phyloP scores from a whole-genome alignment of 2,888 invertebrate genomes.

The Monopis laevigella region DNA sequence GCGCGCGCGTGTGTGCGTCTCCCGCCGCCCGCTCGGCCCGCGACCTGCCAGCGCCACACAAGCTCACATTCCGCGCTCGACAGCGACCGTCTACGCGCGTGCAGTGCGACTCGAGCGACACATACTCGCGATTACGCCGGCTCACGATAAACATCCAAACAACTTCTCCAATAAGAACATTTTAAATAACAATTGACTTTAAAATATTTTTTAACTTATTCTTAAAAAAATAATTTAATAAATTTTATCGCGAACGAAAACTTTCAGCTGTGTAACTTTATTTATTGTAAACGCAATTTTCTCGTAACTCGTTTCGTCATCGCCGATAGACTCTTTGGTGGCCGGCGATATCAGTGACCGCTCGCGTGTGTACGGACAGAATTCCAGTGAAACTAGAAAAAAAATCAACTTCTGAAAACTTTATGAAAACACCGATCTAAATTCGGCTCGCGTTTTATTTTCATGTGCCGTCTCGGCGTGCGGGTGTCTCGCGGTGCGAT shows the following conservation, averaged over 20 bases:
- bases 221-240: not conserved
- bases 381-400: too few relatives aligned
- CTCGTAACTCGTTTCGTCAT: too few relatives aligned
- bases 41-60: constrained; percentile 30
- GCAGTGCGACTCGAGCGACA: constrained; percentile 15
- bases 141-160: not conserved
- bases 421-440: constrained; percentile 29
- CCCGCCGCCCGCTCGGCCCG: constrained; percentile 38
- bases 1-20: constrained; percentile 51
- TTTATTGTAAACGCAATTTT: not conserved
- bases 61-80: constrained; percentile 46
- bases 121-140: constrained; percentile 19
- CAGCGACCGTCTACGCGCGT: constrained; percentile 59
- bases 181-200: too few relatives aligned
- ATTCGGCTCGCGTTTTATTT: constrained; percentile 63
- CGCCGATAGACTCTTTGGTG: too few relatives aligned
- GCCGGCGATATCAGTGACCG: too few relatives aligned
- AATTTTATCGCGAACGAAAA: not conserved
- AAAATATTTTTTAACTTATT: too few relatives aligned
- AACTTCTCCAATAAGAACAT: not conserved
- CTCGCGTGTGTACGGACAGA: too few relatives aligned
- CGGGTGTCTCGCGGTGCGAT: constrained; percentile 23
- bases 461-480: constrained; percentile 64
- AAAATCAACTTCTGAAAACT: not conserved
- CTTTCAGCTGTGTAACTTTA: constrained; percentile 3